Evolutionary conservation across 1,140 invertebrate species (phyloP), one percentile per base, ranked within the genome.

Genomic region (Tachypleus tridentatus): DNA sequence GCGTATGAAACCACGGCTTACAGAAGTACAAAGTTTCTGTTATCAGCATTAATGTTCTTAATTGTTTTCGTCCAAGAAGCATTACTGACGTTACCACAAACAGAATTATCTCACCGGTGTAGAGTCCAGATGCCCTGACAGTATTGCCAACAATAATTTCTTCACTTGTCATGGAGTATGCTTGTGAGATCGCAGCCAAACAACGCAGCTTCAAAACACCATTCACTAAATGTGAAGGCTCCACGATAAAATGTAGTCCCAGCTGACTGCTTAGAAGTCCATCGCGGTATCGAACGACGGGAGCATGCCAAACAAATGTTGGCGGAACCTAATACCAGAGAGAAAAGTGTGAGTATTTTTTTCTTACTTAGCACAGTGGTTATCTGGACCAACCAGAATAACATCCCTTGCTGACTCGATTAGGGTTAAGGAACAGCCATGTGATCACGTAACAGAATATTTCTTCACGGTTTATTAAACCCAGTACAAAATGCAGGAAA

Each of bases 141-240:
- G 53, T 54, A 54, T 64, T 62, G 29, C 66, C 66, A 4, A 67
- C 60, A 5, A 67, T 49, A 4, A 67, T 47, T 48, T 67, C 66
- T 9, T 67, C 66, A 9, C 66, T 67, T 6, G 66, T 50, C 3
- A 57, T 67, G 8, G 66, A 67, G 59, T 67, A 67, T 4, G 63
- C 63, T 60, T 67, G 66, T 6, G 62, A 64, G 50, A 67, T 58
- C 0, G 63, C 63, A 6, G 66, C 62, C 4, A 61, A 63, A 53
- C 66, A 67, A 0, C 57, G 58, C 4, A 67, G 62, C 3, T 61
- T 67, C 50, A 67, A 50, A 4, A 62, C 54, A 5, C 67, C 67
- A 3, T 64, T 57, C 57, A 48, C 62, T 49, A 68, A 68, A 47
- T 68, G 60, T 5, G 11, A 51, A 5, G 51, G 63, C 1, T 58